phyloP scores from a whole-genome alignment of 1,140 invertebrate species.

The Caerostris darwini region DNA sequence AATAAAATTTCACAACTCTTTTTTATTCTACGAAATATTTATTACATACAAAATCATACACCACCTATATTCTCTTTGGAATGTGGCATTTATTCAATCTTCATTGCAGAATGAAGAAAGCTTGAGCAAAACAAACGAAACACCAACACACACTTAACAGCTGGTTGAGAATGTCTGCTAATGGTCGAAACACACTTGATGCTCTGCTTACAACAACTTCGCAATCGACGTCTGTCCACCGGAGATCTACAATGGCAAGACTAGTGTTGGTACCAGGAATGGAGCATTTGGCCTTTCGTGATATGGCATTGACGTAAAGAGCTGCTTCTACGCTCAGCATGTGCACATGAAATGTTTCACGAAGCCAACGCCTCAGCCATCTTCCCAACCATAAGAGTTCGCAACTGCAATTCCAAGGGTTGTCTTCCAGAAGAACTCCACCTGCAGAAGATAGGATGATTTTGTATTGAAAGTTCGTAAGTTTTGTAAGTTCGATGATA shows the following conservation, averaged over 20 bases:
- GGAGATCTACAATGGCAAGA: slow-evolving; percentile 87
- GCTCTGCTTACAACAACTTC: neutral
- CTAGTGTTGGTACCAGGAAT: slow-evolving; percentile 85
- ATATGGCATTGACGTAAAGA: slow-evolving; percentile 82
- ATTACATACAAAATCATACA: slow-evolving; percentile 10
- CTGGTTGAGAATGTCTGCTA: neutral
- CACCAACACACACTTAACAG: slow-evolving; percentile 5
- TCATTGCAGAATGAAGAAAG: neutral
- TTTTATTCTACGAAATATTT: neutral
- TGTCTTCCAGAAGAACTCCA: slow-evolving; percentile 90
- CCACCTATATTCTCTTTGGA: neutral
- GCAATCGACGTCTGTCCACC: slow-evolving; percentile 87
- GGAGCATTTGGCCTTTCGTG: slow-evolving; percentile 85
- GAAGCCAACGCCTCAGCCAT: slow-evolving; percentile 92
- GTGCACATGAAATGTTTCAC: slow-evolving; percentile 88
- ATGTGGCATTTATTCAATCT: neutral
- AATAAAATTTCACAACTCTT: neutral
- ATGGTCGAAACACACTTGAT: neutral
- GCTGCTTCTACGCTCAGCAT: slow-evolving; percentile 84
- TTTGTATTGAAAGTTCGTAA: too few species aligned
- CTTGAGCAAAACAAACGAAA: slow-evolving; percentile 25
- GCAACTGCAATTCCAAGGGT: slow-evolving; percentile 93
- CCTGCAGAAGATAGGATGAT: slow-evolving; percentile 84
- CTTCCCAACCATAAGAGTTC: slow-evolving; percentile 93
- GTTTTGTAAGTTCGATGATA: too few species aligned